phyloP scores from a whole-genome alignment of 2,797 vertebrate genomes.

The Okamejei kenojei region DNA sequence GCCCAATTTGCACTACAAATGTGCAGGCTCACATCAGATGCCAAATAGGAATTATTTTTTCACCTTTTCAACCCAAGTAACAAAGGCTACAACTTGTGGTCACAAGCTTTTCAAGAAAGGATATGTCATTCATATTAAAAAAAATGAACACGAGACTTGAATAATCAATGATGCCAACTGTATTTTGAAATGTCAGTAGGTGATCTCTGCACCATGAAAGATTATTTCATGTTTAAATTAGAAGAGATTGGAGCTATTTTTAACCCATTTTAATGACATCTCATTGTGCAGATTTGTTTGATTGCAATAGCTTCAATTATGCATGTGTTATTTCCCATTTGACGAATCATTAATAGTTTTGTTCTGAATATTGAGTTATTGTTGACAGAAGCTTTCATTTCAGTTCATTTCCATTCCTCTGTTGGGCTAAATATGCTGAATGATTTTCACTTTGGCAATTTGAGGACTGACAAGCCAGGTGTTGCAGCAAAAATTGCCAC shows the following conservation, averaged over 20 bases:
- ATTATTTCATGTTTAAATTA: background rate
- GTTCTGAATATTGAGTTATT: background rate
- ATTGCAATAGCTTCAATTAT: constrained; percentile 22
- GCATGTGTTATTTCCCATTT: background rate
- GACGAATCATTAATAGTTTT: background rate
- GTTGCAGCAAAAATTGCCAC: background rate
- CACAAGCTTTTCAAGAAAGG: background rate
- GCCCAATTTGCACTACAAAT: too few relatives aligned
- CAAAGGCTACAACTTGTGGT: too few relatives aligned
- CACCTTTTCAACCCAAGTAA: too few relatives aligned
- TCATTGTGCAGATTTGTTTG: constrained; percentile 29
- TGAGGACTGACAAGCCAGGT: constrained; percentile 4
- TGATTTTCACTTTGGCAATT: background rate
- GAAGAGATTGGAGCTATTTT: background rate
- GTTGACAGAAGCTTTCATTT: constrained; percentile 21
- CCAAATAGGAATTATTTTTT: too few relatives aligned
- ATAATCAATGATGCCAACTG: background rate
- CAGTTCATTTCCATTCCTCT: constrained; percentile 17
- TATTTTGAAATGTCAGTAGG: background rate
- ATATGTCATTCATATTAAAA: background rate
- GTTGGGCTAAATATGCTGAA: background rate
- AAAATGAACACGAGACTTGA: background rate
- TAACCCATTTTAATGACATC: background rate
- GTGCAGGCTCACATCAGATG: too few relatives aligned
- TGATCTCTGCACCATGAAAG: background rate